Conservation (phyloP, 1,140 invertebrate genomes). For the Aphaenogaster floridana region DNA sequence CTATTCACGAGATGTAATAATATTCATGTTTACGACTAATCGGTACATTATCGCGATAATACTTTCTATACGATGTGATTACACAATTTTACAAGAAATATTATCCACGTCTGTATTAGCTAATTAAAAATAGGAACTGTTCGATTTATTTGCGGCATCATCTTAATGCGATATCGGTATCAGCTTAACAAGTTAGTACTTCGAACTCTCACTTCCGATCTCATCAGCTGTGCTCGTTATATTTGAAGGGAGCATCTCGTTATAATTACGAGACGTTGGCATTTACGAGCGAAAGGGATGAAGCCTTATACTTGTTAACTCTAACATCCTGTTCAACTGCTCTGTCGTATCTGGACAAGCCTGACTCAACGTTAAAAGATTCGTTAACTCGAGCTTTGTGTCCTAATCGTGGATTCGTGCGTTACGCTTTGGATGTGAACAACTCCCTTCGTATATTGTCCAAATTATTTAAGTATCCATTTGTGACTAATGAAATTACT, state of each 20-base stretch:
- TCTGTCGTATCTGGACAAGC: conserved; percentile 19
- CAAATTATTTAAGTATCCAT: background rate
- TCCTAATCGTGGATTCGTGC: background rate
- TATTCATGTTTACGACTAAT: conserved; percentile 13
- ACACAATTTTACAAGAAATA: background rate
- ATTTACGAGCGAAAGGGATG: conserved; percentile 81
- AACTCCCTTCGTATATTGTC: background rate
- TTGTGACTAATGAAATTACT: background rate
- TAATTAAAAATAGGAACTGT: conserved; percentile 23
- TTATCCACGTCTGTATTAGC: background rate
- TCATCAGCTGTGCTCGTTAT: conserved; percentile 73
- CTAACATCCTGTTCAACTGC: conserved; percentile 49
- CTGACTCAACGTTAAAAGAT: conserved; percentile 59
- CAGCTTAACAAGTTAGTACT: conserved; percentile 59
- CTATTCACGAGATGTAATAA: background rate
- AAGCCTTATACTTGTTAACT: conserved; percentile 67
- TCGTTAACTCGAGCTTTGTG: conserved; percentile 50
- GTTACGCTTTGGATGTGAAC: background rate
- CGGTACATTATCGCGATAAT: conserved; percentile 5
- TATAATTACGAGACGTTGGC: conserved; percentile 85
- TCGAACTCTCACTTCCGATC: conserved; percentile 29
- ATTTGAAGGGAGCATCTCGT: conserved; percentile 79
- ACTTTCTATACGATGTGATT: background rate
- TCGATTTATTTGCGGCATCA: conserved; percentile 71
- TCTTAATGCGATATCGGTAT: background rate